A percentile compares a stretch with the other conserved stretches of the same genome.
Evolutionary conservation across 1,140 invertebrate genomes (phyloP).

Genomic region (Planococcus citri): DNA sequence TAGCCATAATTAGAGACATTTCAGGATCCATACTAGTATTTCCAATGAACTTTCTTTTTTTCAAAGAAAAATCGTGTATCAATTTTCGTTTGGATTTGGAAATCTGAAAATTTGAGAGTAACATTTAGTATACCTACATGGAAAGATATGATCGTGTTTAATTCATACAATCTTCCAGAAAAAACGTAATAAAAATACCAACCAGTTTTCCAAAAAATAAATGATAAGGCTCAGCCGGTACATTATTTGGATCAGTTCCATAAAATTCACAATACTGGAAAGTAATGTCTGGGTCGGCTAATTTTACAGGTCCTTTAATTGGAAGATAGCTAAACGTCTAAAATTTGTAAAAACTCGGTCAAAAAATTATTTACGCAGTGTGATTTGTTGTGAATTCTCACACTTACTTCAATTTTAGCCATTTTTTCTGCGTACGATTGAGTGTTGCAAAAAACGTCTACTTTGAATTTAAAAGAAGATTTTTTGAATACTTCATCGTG

Average conservation of each 20-base stretch:
- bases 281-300: slow-evolving; percentile 67
- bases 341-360: slow-evolving; percentile 28
- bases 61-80: slow-evolving; percentile 67
- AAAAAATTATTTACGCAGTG: slow-evolving; percentile 22
- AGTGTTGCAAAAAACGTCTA: slow-evolving; percentile 80
- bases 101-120: slow-evolving; percentile 50
- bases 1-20: slow-evolving; percentile 83
- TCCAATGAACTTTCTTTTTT: slow-evolving; percentile 85
- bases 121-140: no score
- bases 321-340: slow-evolving; percentile 69
- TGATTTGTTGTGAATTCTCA: slow-evolving; percentile 21
- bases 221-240: slow-evolving; percentile 55
- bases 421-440: slow-evolving; percentile 65
- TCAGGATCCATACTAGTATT: slow-evolving; percentile 96
- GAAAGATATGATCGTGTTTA: background rate
- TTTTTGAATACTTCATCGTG: slow-evolving; percentile 30
- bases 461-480: slow-evolving; percentile 62
- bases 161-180: slow-evolving; percentile 3
- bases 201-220: slow-evolving; percentile 79
- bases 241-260: slow-evolving; percentile 58
- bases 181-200: slow-evolving; percentile 31
- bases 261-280: slow-evolving; percentile 80
- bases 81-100: slow-evolving; percentile 66
- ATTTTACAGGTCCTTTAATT: slow-evolving; percentile 60
- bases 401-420: slow-evolving; percentile 65